Conservation (phyloP, 1,140 invertebrate species). For the Phocides pigmalion region DNA sequence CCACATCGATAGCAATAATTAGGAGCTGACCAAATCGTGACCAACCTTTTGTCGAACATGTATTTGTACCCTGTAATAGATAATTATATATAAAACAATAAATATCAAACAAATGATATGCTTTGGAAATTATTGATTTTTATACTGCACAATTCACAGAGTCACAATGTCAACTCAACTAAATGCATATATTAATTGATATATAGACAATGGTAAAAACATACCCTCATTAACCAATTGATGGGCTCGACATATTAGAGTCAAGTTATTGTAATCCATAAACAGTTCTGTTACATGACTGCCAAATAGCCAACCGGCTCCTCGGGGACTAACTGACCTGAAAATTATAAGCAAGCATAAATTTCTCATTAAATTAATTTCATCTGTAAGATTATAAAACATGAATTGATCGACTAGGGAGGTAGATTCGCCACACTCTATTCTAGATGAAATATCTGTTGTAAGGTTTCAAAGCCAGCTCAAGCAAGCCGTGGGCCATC, state of each 20-base stretch:
- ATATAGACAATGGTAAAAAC: constrained; percentile 31
- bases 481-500: too few relatives aligned
- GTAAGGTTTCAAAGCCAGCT: too few relatives aligned
- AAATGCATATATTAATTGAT: too few relatives aligned
- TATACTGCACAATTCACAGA: too few relatives aligned
- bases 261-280: constrained; percentile 94
- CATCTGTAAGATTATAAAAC: too few relatives aligned
- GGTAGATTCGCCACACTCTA: too few relatives aligned
- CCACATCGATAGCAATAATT: constrained; percentile 98
- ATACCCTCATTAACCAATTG: constrained; percentile 98
- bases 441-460: too few relatives aligned
- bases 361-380: too few relatives aligned
- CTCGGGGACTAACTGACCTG: constrained; percentile 93
- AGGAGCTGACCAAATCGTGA: constrained; percentile 98
- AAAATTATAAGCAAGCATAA: too few relatives aligned
- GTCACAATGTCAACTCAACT: background rate
- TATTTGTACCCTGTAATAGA: constrained; percentile 93
- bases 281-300: constrained; percentile 96
- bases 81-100: constrained; percentile 30
- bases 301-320: constrained; percentile 97
- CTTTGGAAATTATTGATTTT: too few relatives aligned
- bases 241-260: constrained; percentile 97
- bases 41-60: constrained; percentile 97
- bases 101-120: too few relatives aligned
- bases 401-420: too few relatives aligned